Evolutionary conservation across 1,140 invertebrate genomes (phyloP).

Genomic region (Contarinia nasturtii): DNA sequence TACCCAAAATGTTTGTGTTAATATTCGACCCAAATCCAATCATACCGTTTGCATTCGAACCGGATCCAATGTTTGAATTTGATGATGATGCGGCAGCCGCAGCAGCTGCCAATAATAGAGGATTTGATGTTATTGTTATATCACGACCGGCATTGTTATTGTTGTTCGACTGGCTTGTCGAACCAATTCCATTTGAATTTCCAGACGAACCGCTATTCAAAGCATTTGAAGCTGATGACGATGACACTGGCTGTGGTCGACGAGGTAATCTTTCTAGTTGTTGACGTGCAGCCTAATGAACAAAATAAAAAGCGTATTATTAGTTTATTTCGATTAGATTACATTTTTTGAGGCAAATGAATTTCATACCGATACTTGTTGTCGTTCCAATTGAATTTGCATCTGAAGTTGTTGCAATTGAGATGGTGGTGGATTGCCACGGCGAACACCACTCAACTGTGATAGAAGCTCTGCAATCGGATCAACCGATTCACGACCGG

Average conservation of each 20-base stretch:
- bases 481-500: constrained; percentile 74
- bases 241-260: constrained; percentile 33
- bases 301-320: constrained; percentile 12
- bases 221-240: constrained; percentile 7
- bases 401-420: constrained; percentile 77
- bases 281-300: constrained; percentile 62
- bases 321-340: constrained; percentile 1
- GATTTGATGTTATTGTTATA: neutral
- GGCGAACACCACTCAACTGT: constrained; percentile 74
- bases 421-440: constrained; percentile 47
- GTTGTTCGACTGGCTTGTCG: neutral
- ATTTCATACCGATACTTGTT: constrained; percentile 52
- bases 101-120: neutral
- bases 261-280: constrained; percentile 71
- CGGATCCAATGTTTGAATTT: neutral
- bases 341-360: neutral
- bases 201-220: neutral
- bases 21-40: neutral
- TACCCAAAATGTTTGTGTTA: neutral
- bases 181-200: neutral
- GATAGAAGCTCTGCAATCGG: constrained; percentile 86
- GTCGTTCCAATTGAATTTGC: constrained; percentile 72
- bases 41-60: no score
- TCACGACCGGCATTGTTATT: neutral
- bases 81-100: neutral